Base-by-base conservation (phyloP, 2,888 invertebrate genomes). In the Epirrhoe tristata region DNA sequence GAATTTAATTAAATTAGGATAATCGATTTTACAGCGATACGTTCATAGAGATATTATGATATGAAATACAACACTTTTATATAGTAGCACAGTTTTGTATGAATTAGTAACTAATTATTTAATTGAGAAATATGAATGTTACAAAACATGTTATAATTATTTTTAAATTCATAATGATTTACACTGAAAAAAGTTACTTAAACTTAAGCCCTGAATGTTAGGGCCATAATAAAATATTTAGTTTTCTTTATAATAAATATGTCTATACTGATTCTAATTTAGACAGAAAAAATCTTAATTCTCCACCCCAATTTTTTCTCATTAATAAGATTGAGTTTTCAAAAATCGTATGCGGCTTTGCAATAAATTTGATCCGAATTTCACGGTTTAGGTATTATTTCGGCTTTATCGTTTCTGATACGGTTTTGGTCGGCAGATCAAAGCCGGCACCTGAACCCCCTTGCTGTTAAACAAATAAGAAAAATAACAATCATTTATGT, bases 391-490 rank as follows among this genome's bases (percentile, higher is more conserved):
- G 74, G 74, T 69, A 74, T 62, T 72, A 67, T 70, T 70, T 73
- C 63, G 61, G 69, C 58, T 64, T 78, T 81, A 78, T 79, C 76
- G 77, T 72, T 82, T 84, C 81, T 81, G 83, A 80, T 83, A 79
- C 76, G 75, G 77, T 81, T 81, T 71, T 77, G 77, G 77, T 84
- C 88, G 83, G 83, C 54, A 71, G 71, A 80, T 89, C 90, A 91
- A 92, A 92, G 86, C 68, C 77, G 81, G 84, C 91, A 89, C 88
- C 89, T 89, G 88, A 84, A 81, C 82, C 87, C 87, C 82, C 81
- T 83, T 78, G 84, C 85, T 81, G 88, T 85, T 88, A 89, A 87
- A 83, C 88, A 93, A 93, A 93, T 87, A 93, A 82, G 79, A 79
- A 81, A 86, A 86, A 89, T 85, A 83, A 79, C 67, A 69, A 73